Evolutionary conservation across 2,113 vertebrate species (phyloP).

Genomic region (Lates calcarifer): DNA sequence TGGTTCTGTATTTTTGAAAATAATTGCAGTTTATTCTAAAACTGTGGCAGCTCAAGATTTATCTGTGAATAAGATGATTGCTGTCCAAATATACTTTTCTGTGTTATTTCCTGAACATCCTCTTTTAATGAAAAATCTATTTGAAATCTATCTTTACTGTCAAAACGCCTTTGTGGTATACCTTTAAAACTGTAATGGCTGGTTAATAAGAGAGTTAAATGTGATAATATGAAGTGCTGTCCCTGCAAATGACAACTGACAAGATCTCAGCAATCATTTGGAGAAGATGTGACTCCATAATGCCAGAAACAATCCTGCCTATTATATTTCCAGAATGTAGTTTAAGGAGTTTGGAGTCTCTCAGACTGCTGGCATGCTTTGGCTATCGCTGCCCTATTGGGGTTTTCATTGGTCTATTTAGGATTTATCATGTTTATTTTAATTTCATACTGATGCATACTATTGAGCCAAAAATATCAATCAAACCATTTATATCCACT

Average conservation of each 20-base stretch:
- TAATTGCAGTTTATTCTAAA: too few species aligned
- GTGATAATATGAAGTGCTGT: background rate
- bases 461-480: background rate
- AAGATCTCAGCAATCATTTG: conserved; percentile 40
- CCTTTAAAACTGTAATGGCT: too few species aligned
- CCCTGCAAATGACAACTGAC: conserved; percentile 11
- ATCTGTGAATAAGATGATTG: too few species aligned
- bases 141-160: too few species aligned
- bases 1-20: too few species aligned
- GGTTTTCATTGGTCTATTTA: background rate
- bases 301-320: background rate
- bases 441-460: background rate
- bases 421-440: background rate
- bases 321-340: conserved; percentile 12
- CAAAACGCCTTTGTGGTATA: too few species aligned
- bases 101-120: too few species aligned
- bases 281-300: conserved; percentile 22
- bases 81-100: too few species aligned
- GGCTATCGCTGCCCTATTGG: conserved; percentile 3
- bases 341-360: background rate
- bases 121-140: too few species aligned
- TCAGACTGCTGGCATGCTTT: conserved; percentile 2
- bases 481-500: background rate
- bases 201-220: background rate
- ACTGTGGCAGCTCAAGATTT: too few species aligned